Evolutionary conservation across 2,113 vertebrate species (phyloP).

Genomic region (Dipodomys spectabilis): DNA sequence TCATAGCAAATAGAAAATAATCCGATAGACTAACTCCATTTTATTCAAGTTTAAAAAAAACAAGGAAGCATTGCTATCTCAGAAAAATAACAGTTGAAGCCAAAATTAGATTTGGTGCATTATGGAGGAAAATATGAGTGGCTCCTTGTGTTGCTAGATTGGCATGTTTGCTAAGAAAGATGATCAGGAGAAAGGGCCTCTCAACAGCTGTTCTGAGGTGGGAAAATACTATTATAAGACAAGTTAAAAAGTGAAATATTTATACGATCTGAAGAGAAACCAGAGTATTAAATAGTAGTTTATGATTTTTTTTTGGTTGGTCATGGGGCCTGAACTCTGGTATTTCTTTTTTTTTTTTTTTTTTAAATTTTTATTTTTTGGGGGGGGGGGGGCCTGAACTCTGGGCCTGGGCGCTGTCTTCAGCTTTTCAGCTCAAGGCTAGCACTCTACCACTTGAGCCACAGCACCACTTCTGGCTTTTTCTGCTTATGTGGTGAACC

Average conservation of each 20-base stretch:
- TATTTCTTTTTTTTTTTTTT: too few relatives aligned
- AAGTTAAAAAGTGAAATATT: neutral
- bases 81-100: constrained; percentile 28
- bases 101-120: constrained; percentile 31
- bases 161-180: constrained; percentile 21
- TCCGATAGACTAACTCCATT: constrained; percentile 47
- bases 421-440: too few relatives aligned
- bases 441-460: too few relatives aligned
- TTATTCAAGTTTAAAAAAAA: neutral
- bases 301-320: too few relatives aligned
- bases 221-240: neutral
- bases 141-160: constrained; percentile 35
- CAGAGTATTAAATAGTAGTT: too few relatives aligned
- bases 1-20: constrained; percentile 46
- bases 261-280: too few relatives aligned
- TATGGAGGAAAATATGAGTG: constrained; percentile 20
- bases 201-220: neutral
- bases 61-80: neutral
- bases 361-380: too few relatives aligned
- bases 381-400: too few relatives aligned
- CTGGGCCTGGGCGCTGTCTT: too few relatives aligned
- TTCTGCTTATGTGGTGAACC: too few relatives aligned
- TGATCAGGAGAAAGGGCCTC: neutral
- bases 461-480: too few relatives aligned
- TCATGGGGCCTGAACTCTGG: too few relatives aligned